Base-by-base conservation (phyloP, 2,888 invertebrate species). In the Pachymerium ferrugineum region DNA sequence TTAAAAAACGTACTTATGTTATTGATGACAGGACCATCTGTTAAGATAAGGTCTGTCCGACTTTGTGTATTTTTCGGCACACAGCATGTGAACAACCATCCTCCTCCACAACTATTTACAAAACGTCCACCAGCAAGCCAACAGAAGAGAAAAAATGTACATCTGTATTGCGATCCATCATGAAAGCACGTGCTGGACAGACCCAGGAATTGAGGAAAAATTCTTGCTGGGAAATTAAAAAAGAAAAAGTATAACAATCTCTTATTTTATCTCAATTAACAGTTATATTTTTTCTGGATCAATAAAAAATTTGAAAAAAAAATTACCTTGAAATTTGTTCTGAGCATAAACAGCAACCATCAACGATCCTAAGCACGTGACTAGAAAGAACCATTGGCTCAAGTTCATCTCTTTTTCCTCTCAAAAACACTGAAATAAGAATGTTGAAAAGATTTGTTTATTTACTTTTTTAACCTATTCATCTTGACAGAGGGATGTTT, bases 71-170 rank as follows among this genome's bases (percentile, higher is more conserved):
- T 72, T 47, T 72, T 75, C 12, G 76, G 83, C 62, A 87, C 83
- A 78, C 91, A 91, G 82, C 91, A 91, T 0, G 90, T 88, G 78
- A 90, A 88, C 68, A 91, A 83, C 71, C 78, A 76, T 5, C 79
- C 77, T 25, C 77, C 77, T 29, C 78, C 78, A 54, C 80, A 80
- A 10, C 79, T 78, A 30, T 87, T 86, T 0, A 89, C 89, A 77
- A 90, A 90, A 25, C 89, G 89, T 29, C 87, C 83, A 42, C 91
- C 91, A 0, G 91, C 91, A 77, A 91, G 83, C 90, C 91, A 91
- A 81, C 91, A 92, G 22, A 89, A 87, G 68, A 91, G 83, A 3
- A 90, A 86, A 73, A 91, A 82, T 0, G 89, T 89, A 79, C 91
- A 91, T 0, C 89, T 86, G 78, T 77, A 74, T 70, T 79, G 78